Conservation (phyloP, 2,113 vertebrate species). For the Gallinago paraguaiae region DNA sequence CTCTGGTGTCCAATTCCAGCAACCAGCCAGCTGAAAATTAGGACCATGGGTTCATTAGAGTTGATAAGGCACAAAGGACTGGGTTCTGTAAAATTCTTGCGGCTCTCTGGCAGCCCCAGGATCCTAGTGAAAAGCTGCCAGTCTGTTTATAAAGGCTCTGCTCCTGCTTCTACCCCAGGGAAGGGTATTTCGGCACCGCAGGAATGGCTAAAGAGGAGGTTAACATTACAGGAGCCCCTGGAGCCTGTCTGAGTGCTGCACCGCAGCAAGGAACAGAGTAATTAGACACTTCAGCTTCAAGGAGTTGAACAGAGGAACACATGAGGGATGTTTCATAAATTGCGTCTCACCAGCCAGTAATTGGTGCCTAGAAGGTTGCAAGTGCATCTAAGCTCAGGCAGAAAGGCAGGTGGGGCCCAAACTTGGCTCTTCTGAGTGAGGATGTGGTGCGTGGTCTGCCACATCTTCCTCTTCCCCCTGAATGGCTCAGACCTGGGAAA, state of each 20-base stretch:
- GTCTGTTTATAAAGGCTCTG: neutral
- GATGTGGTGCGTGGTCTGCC: neutral
- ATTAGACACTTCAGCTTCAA: neutral
- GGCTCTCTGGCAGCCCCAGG: neutral
- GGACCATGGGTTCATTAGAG: neutral
- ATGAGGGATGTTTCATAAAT: neutral
- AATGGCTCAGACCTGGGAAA: neutral
- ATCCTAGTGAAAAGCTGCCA: neutral
- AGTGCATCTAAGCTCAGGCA: neutral
- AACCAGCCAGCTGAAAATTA: neutral
- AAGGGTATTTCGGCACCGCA: neutral
- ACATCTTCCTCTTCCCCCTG: neutral
- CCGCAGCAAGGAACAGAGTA: neutral
- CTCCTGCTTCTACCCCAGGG: accelerated
- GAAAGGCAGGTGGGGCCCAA: neutral
- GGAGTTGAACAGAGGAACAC: neutral
- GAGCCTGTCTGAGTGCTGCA: neutral
- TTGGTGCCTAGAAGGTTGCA: neutral
- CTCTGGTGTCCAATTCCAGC: neutral
- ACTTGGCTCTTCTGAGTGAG: neutral
- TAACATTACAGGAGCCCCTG: neutral
- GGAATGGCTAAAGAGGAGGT: neutral
- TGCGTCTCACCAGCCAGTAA: neutral
- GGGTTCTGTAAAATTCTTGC: neutral
- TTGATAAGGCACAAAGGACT: neutral